phyloP scores from a whole-genome alignment of 1,140 invertebrate species.

The Sminthurides bifidus region DNA sequence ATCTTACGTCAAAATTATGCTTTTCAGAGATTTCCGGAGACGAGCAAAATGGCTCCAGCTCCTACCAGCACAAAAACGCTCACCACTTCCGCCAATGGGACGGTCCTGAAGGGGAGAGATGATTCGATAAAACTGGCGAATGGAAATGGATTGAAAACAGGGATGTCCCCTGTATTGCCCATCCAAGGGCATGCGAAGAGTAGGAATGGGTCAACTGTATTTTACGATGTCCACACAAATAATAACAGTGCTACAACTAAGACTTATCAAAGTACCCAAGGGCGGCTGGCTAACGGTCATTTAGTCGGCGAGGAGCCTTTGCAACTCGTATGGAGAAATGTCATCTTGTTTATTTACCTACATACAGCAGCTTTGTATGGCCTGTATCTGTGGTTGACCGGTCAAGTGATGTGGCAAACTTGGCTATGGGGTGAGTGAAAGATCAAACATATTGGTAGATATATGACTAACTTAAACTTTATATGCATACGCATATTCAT shows the following conservation, averaged over 20 bases:
- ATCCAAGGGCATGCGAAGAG: neutral
- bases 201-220: neutral
- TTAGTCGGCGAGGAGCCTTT: slow-evolving; percentile 6
- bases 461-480: neutral
- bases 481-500: neutral
- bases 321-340: slow-evolving; percentile 85
- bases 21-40: too few species aligned
- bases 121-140: slow-evolving; percentile 7
- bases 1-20: too few species aligned
- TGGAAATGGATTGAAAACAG: neutral
- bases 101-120: slow-evolving; percentile 11
- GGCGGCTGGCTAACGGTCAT: too few species aligned
- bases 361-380: slow-evolving; percentile 79
- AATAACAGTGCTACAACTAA: too few species aligned
- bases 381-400: slow-evolving; percentile 59
- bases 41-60: slow-evolving; percentile 17
- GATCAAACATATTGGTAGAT: neutral
- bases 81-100: slow-evolving; percentile 9
- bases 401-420: slow-evolving; percentile 46
- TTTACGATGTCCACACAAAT: neutral
- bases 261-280: too few species aligned
- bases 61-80: slow-evolving; percentile 22
- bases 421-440: slow-evolving; percentile 57
- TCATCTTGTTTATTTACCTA: slow-evolving; percentile 68
- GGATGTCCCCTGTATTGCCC: neutral